Percentiles rank a stretch among this genome's conserved stretches.
Conservation (phyloP, 2,888 invertebrate genomes). For the Erannis defoliaria region DNA sequence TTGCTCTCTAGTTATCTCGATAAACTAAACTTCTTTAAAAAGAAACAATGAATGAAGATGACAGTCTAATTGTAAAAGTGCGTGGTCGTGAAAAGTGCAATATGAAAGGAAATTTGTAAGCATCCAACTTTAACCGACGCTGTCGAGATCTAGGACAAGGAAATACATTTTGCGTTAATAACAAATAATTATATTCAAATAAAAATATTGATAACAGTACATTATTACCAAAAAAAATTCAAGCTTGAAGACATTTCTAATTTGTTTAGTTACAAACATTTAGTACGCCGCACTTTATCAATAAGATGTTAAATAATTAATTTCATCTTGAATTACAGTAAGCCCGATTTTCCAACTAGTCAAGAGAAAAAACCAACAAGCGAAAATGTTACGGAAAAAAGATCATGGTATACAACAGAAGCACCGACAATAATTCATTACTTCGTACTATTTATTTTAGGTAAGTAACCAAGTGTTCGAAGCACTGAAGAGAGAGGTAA, state of each 20-base stretch:
- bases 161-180: no score
- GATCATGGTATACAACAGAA: conserved; percentile 42
- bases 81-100: conserved; percentile 50
- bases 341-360: conserved; percentile 9
- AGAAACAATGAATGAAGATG: conserved; percentile 70
- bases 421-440: conserved; percentile 51
- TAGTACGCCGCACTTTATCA: no score
- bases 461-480: conserved; percentile 49
- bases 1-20: conserved; percentile 39
- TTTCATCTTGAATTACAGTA: conserved; percentile 18
- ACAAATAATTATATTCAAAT: no score
- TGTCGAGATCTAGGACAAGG: neutral
- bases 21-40: conserved; percentile 45
- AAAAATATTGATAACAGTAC: no score
- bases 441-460: conserved; percentile 51
- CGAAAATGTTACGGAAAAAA: conserved; percentile 41
- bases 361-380: conserved; percentile 29
- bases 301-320: neutral
- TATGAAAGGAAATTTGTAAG: conserved; percentile 60
- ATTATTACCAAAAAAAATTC: no score
- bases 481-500: neutral
- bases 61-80: conserved; percentile 62
- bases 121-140: neutral
- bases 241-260: no score
- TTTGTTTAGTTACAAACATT: no score